Base-by-base conservation (phyloP, 2,113 vertebrate genomes). In the Cebus imitator region DNA sequence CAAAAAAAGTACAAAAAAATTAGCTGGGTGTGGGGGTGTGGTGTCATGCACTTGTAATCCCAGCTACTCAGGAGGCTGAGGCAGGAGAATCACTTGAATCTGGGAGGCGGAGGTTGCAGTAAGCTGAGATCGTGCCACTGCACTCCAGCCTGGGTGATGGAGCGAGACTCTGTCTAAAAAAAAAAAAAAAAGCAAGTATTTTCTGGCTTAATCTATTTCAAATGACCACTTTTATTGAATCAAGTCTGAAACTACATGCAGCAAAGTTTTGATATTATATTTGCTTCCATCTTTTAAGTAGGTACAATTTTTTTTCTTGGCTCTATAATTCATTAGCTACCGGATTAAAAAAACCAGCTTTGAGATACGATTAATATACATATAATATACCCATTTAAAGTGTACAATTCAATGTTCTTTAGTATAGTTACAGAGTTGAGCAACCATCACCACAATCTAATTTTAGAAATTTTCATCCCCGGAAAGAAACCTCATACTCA, bases 121-220 rank as follows among this genome's bases (percentile, higher is more conserved):
- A 14, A 64, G 61, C 61, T 30, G 27, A 30, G 61, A 32, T 64
- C 0, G 5, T 1, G 5, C 61, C 27, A 64, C 27, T 32, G 12
- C 27, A 30, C 61, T 30, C 25, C 61, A 64, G 61, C 27, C 27
- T 64, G 61, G 61, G 27, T 5, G 27, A 64, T 6, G 30, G 27
- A 30, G 61, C 12, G 1, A 64, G 27, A 64, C 27, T 64, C 61
- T 14, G 4, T 14, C 50, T 14, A 13, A 50, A 50, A 50, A 50
- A 61, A 61, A 27, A 61, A 61, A 61, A 61, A 61, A 58, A 58
- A 27, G 27, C 72, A 68, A 97, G 79, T 87, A 95, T 85, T 97
- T 97, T 79, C 88, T 92, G 87, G 75, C 82, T 94, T 87, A 55
- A 80, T 72, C 94, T 95, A 94, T 79, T 96, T 94, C 68, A 96